Percentiles rank a stretch among this genome's conserved stretches.
These are phyloP conservation scores for Hymenopus coronatus DNA, from an alignment of 2,888 invertebrate species.

Conservation along the genomic window DNA sequence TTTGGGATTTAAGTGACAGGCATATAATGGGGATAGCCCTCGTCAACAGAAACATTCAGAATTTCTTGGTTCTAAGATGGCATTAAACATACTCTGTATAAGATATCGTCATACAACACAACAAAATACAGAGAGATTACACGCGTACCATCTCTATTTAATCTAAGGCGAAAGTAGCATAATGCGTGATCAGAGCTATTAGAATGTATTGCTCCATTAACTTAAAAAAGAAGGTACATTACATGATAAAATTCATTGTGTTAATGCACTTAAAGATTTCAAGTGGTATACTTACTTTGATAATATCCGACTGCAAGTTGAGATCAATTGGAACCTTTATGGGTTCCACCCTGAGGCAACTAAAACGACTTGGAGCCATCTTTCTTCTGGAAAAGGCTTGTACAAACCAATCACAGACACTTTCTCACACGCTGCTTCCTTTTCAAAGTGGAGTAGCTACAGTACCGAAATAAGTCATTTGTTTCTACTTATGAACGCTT, in stretches of 20 bases:
- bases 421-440: neutral
- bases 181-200: neutral
- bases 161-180: too few species aligned
- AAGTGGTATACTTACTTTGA: conserved; percentile 62
- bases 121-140: too few species aligned
- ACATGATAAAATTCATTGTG: too few species aligned
- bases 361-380: conserved; percentile 35
- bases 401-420: neutral
- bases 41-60: too few species aligned
- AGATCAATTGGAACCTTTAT: conserved; percentile 75
- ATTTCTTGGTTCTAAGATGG: too few species aligned
- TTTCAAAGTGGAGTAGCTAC: neutral
- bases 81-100: too few species aligned
- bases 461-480: neutral
- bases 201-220: neutral
- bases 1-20: too few species aligned
- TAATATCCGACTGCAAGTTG: conserved; percentile 69
- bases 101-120: too few species aligned
- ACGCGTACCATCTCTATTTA: too few species aligned
- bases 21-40: too few species aligned
- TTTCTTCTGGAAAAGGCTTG: neutral
- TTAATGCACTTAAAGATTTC: neutral
- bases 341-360: conserved; percentile 63
- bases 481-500: neutral
- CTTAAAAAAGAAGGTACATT: too few species aligned